These are phyloP conservation scores for Peromyscus melanophrys DNA, from an alignment of 2,797 vertebrate species.

Conservation along the genomic window DNA sequence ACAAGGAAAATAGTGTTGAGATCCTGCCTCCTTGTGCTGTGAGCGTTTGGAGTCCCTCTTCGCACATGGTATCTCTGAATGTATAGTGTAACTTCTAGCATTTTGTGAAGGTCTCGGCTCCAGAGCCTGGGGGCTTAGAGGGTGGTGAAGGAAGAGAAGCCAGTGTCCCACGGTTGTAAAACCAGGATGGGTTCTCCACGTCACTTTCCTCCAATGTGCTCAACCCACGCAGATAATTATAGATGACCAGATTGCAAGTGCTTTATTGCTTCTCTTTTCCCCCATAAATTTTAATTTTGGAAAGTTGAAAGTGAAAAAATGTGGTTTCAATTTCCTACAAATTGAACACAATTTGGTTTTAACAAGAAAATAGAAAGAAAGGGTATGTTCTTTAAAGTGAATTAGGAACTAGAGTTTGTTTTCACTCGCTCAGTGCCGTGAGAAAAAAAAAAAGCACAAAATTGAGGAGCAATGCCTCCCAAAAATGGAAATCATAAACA, in stretches of 20 bases:
- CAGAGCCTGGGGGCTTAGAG: conserved; percentile 24
- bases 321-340: conserved; percentile 92
- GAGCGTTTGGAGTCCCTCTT: conserved; percentile 57
- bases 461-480: conserved; percentile 82
- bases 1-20: conserved; percentile 70
- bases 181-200: conserved; percentile 88
- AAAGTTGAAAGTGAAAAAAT: conserved; percentile 92
- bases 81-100: conserved; percentile 72
- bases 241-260: conserved; percentile 92
- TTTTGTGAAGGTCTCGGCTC: conserved; percentile 74
- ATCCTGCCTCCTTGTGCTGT: conserved; percentile 15
- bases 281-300: conserved; percentile 93
- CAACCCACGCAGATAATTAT: conserved; percentile 92
- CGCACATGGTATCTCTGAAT: conserved; percentile 72
- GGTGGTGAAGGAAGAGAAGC: background rate
- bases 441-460: conserved; percentile 86
- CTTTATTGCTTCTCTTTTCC: conserved; percentile 91
- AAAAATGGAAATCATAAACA: conserved; percentile 75
- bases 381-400: conserved; percentile 86
- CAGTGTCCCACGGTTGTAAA: conserved; percentile 81
- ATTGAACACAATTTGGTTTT: conserved; percentile 91
- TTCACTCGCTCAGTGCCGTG: conserved; percentile 83
- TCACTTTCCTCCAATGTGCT: conserved; percentile 89
- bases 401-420: conserved; percentile 86
- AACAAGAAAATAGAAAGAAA: conserved; percentile 90